Percentiles rank a stretch among this genome's conserved stretches.
Conservation (phyloP, 2,113 vertebrate species). For the Cyanoliseus patagonus region DNA sequence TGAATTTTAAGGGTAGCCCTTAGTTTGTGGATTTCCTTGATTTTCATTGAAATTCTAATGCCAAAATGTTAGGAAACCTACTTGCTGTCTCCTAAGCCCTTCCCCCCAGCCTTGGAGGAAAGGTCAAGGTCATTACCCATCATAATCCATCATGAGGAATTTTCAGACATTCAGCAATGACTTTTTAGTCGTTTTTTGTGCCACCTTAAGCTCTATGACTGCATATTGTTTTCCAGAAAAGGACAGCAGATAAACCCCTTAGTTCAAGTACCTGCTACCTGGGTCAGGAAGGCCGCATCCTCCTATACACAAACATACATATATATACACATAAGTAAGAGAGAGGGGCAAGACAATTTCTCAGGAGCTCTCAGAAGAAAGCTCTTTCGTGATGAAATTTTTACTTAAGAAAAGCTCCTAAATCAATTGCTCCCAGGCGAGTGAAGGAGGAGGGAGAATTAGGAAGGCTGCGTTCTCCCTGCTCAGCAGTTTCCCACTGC, state of each 20-base stretch:
- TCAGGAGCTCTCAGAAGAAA: background rate
- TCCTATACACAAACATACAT: background rate
- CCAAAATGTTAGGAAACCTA: background rate
- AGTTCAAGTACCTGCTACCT: background rate
- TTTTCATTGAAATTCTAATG: background rate
- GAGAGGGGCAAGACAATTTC: background rate
- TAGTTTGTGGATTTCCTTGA: background rate
- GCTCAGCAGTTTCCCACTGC: constrained; percentile 49
- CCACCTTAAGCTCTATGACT: background rate
- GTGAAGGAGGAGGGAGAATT: background rate
- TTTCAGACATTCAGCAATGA: background rate
- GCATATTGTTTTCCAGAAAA: background rate
- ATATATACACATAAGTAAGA: background rate
- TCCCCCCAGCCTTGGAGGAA: background rate
- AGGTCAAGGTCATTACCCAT: constrained; percentile 22
- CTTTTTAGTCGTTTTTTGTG: background rate
- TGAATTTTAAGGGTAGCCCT: background rate
- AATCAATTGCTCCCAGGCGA: constrained; percentile 38
- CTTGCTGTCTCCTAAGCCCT: background rate
- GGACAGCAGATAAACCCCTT: background rate
- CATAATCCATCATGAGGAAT: background rate
- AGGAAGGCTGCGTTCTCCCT: background rate
- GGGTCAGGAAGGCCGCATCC: background rate
- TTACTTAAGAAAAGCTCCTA: constrained; percentile 62
- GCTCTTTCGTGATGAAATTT: constrained; percentile 66